Percentiles rank a stretch among this genome's conserved stretches.
Evolutionary conservation across 2,888 invertebrate species (phyloP).

Genomic region (Mythimna impura): DNA sequence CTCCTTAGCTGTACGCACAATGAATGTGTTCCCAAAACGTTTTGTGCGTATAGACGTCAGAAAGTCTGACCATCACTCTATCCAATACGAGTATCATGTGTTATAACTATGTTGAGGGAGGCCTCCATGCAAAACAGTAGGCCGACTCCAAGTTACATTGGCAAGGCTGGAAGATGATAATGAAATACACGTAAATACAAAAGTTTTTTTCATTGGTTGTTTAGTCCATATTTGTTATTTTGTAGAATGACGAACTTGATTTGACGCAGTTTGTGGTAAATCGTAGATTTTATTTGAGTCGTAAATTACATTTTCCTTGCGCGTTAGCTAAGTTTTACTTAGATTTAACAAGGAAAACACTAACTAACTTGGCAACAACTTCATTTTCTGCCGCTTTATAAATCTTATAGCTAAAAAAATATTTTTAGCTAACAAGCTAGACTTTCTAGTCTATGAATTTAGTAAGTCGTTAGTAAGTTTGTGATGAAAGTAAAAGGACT

Average conservation of each 20-base stretch:
- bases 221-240: neutral
- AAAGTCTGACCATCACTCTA: too few relatives aligned
- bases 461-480: conserved; percentile 61
- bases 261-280: neutral
- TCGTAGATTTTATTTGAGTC: neutral
- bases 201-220: too few relatives aligned
- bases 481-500: conserved; percentile 50
- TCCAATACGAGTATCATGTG: too few relatives aligned
- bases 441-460: conserved; percentile 43
- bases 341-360: conserved; percentile 11
- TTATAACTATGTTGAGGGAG: too few relatives aligned
- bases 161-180: too few relatives aligned
- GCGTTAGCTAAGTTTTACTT: conserved; percentile 1
- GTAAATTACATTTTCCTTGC: conserved; percentile 14
- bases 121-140: too few relatives aligned
- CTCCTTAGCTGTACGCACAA: too few relatives aligned
- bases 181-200: too few relatives aligned
- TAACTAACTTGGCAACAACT: neutral
- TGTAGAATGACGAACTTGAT: neutral
- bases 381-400: neutral
- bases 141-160: too few relatives aligned
- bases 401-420: conserved; percentile 30
- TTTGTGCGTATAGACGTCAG: too few relatives aligned
- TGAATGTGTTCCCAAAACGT: too few relatives aligned
- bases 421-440: conserved; percentile 34